A percentile compares a stretch with the other conserved stretches of the same genome.
Conservation (phyloP, 92 coral and sea anemone genomes). For the Siderastrea siderea region DNA sequence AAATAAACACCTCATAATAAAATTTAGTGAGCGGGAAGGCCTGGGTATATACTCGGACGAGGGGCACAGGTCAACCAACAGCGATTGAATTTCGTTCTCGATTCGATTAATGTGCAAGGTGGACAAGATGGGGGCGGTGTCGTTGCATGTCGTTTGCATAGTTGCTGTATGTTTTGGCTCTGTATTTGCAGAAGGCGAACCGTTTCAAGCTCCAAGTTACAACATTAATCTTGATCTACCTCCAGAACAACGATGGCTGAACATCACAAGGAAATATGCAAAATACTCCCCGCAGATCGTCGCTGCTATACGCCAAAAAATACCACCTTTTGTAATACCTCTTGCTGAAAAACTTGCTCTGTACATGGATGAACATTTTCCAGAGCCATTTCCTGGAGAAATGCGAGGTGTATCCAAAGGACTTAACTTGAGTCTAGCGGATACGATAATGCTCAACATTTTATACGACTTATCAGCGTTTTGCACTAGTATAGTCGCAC, state of each 20-base stretch:
- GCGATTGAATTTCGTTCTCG: too few relatives aligned
- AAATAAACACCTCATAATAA: too few relatives aligned
- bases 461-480: conserved; percentile 86
- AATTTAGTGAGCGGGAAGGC: too few relatives aligned
- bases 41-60: too few relatives aligned
- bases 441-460: conserved; percentile 75
- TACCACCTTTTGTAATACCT: conserved; percentile 65
- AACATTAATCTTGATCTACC: conserved; percentile 84
- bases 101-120: too few relatives aligned
- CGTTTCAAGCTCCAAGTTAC: conserved; percentile 76
- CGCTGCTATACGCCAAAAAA: conserved; percentile 21
- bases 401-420: conserved; percentile 83
- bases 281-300: conserved; percentile 43
- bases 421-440: conserved; percentile 68
- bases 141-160: not conserved
- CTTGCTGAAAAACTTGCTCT: conserved; percentile 74
- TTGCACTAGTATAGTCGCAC: conserved; percentile 94
- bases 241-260: conserved; percentile 86
- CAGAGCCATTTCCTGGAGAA: conserved; percentile 85
- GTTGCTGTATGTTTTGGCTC: conserved; percentile 5
- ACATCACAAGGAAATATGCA: conserved; percentile 66
- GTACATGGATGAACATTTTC: conserved; percentile 68
- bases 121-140: not conserved
- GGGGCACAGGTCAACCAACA: too few relatives aligned
- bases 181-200: conserved; percentile 26